Conservation (phyloP, 2,888 invertebrate species). For the Agonum fuliginosum region DNA sequence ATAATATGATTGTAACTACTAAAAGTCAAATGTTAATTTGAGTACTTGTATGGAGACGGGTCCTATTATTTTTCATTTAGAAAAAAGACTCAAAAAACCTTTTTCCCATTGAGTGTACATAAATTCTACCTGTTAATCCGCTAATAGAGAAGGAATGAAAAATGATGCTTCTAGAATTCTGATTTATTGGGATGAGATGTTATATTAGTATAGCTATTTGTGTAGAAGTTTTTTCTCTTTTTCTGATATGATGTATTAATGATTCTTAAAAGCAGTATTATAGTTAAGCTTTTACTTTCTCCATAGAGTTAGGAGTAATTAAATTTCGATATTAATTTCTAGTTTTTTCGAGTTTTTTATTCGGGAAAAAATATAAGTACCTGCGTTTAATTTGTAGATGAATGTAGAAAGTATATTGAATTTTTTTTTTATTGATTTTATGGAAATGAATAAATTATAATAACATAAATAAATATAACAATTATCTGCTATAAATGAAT, state of each 20-base stretch:
- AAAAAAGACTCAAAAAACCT: no score
- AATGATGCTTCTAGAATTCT: constrained; percentile 13
- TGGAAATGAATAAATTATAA: constrained; percentile 27
- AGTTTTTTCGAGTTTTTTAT: not conserved
- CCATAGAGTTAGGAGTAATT: not conserved
- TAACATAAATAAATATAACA: constrained; percentile 18
- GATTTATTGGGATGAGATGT: constrained; percentile 11
- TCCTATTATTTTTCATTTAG: no score
- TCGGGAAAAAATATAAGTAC: no score
- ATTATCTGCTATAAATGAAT: constrained; percentile 4
- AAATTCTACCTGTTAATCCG: constrained; percentile 10
- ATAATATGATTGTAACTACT: no score
- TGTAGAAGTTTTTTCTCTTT: not conserved
- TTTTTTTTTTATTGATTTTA: constrained; percentile 1
- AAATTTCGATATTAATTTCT: constrained; percentile 3
- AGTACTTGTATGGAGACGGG: no score
- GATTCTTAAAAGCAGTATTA: not conserved
- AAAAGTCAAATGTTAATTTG: no score
- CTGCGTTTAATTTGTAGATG: no score
- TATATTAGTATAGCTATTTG: constrained; percentile 14
- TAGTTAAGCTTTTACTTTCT: constrained; percentile 13
- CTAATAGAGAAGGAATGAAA: constrained; percentile 24
- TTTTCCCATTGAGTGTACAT: constrained; percentile 3
- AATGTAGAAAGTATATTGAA: constrained; percentile 6
- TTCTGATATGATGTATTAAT: constrained; percentile 4